Conservation (phyloP, 2,888 invertebrate species). For the Ariolimax columbianus region DNA sequence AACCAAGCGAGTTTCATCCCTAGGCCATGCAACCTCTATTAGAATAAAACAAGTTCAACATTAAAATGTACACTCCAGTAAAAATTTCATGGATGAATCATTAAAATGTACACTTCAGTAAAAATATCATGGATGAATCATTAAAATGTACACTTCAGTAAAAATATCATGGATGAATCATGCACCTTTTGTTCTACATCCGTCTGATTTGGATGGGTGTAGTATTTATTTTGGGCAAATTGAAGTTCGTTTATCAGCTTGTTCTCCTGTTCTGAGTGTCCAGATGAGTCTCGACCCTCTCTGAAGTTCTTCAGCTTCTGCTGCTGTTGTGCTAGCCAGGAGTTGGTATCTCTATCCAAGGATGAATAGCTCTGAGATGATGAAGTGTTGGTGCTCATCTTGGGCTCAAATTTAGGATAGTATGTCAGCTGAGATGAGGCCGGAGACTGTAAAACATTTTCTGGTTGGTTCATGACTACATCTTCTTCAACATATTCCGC, state of each 20-base stretch:
- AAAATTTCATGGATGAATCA: too few relatives aligned
- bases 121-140: too few relatives aligned
- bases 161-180: not conserved
- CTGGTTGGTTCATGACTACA: constrained; percentile 34
- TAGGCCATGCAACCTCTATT: too few relatives aligned
- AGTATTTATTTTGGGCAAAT: constrained; percentile 76
- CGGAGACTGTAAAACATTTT: constrained; percentile 46
- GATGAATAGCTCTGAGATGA: constrained; percentile 61
- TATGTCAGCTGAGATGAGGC: constrained; percentile 65
- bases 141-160: too few relatives aligned
- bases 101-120: too few relatives aligned
- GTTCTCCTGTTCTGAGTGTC: constrained; percentile 82
- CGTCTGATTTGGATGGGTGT: constrained; percentile 83
- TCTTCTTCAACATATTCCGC: constrained; percentile 41
- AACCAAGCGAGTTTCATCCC: too few relatives aligned
- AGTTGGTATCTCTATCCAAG: constrained; percentile 62
- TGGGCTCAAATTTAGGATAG: constrained; percentile 70
- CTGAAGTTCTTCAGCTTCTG: constrained; percentile 69
- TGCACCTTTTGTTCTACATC: constrained; percentile 71
- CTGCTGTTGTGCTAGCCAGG: constrained; percentile 77
- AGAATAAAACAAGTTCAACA: too few relatives aligned
- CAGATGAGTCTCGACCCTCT: constrained; percentile 63
- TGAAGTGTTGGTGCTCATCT: constrained; percentile 60
- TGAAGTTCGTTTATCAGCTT: constrained; percentile 86
- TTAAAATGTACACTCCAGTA: too few relatives aligned